Evolutionary conservation across 2,888 invertebrate species (phyloP), one percentile per base, ranked within the genome.

Genomic region (Drosophila neoperkinsi): DNA sequence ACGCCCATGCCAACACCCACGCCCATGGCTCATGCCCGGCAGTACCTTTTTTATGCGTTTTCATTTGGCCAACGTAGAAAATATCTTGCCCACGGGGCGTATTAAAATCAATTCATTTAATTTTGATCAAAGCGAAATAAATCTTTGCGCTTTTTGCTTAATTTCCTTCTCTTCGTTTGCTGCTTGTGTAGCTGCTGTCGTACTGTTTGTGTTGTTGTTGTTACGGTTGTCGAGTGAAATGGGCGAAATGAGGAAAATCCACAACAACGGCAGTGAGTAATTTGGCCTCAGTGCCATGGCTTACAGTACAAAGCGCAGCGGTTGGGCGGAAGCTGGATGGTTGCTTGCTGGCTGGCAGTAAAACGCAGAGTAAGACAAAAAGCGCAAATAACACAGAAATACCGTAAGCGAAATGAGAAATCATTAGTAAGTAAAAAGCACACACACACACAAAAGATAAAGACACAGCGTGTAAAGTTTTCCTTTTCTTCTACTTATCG

Each of bases 51-150:
- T 84, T 85, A 85, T 90, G 90, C 85, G 88, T 80, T 85, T 86
- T 90, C 90, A 88, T 90, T 90, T 88, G 85, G 72, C 59, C 59
- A 90, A 74, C 86, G 83, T 70, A 79, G 90, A 70, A 90, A 87
- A 87, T 88, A 87, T 85, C 85, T 90, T 88, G 88, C 87, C 87
- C 87, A 88, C 82, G 90, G 90, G 87, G 90, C 87, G 87, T 87
- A 87, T 87, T 87, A 87, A 87, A 87, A 87, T 87, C 87, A 87
- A 87, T 87, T 87, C 90, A 90, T 87, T 87, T 87, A 90, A 87
- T 90, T 87, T 87, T 87, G 87, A 87, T 87, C 87, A 87, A 87
- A 87, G 87, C 81, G 89, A 87, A 87, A 87, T 87, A 87, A 87
- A 87, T 87, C 87, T 87, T 87, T 87, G 86, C 89, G 88, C 90